Base-by-base conservation (phyloP, 1,140 invertebrate genomes). In the Odontomachus brunneus region DNA sequence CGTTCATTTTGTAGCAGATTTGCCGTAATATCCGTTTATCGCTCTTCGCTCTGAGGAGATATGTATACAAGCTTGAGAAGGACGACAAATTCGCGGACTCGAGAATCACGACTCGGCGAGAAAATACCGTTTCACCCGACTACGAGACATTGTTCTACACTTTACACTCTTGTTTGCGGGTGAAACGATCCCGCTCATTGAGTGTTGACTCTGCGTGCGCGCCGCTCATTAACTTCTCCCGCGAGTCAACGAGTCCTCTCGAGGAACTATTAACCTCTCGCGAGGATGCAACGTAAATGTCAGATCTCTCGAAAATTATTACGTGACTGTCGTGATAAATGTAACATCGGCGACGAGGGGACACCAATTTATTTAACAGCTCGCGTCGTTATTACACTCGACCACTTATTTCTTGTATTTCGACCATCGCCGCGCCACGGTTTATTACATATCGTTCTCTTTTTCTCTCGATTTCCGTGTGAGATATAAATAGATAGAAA, bases 251-350 rank as follows among this genome's bases (percentile, higher is more conserved):
- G 74, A 71, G 63, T 53, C 57, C n/a, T n/a, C n/a, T 51, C 65
- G 14, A 62, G 75, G 33, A 60, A 38, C 66, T 80, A 49, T 84
- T 84, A 67, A 84, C 75, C 75, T 81, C 63, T 49, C 69, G 26
- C 38, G 57, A 29, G 15, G 55, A n/a, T 44, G 33, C 4, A 72
- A 62, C 19, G 38, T 74, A 82, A 82, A 82, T 82, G 78, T 82
- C 59, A 73, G 59, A 53, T 82, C 78, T 62, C 73, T 38, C 65
- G 71, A 59, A 60, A 80, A 76, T 80, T 65, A 85, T 84, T 78
- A 53, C 55, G 14, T 24, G 24, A 59, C 49, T 0, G 19, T 51
- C n/a, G n/a, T 53, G 60, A 53, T 53, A 67, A 76, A 67, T 53
- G 15, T 76, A 76, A 65, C 74, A 19, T 55, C 53, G 22, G 19